Evolutionary conservation across 2,797 vertebrate species (phyloP).

Genomic region (Myotis findleyi): DNA sequence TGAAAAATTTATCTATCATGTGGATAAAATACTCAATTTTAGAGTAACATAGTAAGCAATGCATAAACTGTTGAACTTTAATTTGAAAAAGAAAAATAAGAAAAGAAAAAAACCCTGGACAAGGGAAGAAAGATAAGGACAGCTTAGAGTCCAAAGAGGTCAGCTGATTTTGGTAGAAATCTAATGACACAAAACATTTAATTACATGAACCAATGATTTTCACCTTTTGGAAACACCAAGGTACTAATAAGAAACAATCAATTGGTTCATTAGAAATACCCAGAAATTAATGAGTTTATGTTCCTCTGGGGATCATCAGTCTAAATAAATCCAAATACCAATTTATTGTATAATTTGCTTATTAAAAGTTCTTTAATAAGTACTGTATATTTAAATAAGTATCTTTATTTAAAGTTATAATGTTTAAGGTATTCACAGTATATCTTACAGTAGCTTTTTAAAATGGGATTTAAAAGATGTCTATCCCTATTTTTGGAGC

Average conservation of each 20-base stretch:
- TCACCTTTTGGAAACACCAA: conserved; percentile 65
- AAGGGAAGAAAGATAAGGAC: conserved; percentile 20
- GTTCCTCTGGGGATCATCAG: conserved; percentile 31
- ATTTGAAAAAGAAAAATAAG: conserved; percentile 50
- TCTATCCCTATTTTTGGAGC: not conserved
- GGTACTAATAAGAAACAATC: conserved; percentile 56
- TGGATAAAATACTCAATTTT: conserved; percentile 19
- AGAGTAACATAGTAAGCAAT: conserved; percentile 31
- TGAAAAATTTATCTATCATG: not conserved
- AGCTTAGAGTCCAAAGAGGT: conserved; percentile 42
- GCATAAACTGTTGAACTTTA: conserved; percentile 29
- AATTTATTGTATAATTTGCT: conserved; percentile 43
- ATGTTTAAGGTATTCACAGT: not conserved
- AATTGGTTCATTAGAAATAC: conserved; percentile 70
- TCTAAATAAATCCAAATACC: conserved; percentile 65
- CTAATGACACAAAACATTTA: conserved; percentile 46
- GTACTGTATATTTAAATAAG: conserved; percentile 39
- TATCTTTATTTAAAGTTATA: conserved; percentile 27
- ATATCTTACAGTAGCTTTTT: conserved; percentile 22
- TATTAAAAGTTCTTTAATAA: conserved; percentile 54
- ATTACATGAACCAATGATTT: conserved; percentile 58
- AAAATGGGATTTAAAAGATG: conserved; percentile 56
- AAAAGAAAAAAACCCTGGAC: conserved; percentile 16
- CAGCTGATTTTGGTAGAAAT: conserved; percentile 27
- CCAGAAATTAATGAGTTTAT: conserved; percentile 55